Conservation (phyloP, 1,140 invertebrate genomes). For the Metaphire vulgaris region DNA sequence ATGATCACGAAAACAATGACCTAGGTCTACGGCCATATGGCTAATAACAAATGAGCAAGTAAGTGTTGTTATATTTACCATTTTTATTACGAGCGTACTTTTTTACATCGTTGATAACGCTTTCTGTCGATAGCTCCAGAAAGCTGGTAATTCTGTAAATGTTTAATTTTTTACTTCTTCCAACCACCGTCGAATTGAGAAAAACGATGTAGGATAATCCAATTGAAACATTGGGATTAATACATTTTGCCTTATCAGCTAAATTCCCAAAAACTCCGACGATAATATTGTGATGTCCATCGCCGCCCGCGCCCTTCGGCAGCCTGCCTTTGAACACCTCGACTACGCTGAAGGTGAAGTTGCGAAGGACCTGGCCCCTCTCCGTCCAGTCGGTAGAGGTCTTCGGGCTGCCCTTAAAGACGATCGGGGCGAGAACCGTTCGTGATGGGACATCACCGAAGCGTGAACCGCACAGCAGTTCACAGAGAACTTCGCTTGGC, state of each 20-base stretch:
- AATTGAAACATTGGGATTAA: not conserved
- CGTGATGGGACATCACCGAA: not conserved
- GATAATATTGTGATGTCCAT: not conserved
- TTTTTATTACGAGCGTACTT: not conserved
- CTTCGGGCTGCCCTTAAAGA: not conserved
- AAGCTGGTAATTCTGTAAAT: conserved; percentile 1
- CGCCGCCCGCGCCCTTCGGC: not conserved
- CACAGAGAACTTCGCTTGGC: not conserved
- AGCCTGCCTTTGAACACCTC: not conserved
- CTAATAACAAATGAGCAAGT: no score
- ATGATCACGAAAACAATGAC: no score
- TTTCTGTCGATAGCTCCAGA: not conserved
- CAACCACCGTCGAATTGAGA: not conserved
- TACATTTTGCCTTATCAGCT: not conserved
- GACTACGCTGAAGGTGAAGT: not conserved
- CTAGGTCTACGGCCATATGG: no score
- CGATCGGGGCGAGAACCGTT: not conserved
- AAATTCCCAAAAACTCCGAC: not conserved
- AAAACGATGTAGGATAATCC: not conserved
- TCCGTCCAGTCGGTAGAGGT: not conserved
- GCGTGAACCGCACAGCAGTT: not conserved
- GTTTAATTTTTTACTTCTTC: not conserved
- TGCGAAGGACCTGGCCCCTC: not conserved
- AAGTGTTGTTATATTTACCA: no score
- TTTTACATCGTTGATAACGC: not conserved